A percentile compares a stretch with the other conserved stretches of the same genome.
Evolutionary conservation across 2,797 vertebrate species (phyloP).

Genomic region (Falco biarmicus): DNA sequence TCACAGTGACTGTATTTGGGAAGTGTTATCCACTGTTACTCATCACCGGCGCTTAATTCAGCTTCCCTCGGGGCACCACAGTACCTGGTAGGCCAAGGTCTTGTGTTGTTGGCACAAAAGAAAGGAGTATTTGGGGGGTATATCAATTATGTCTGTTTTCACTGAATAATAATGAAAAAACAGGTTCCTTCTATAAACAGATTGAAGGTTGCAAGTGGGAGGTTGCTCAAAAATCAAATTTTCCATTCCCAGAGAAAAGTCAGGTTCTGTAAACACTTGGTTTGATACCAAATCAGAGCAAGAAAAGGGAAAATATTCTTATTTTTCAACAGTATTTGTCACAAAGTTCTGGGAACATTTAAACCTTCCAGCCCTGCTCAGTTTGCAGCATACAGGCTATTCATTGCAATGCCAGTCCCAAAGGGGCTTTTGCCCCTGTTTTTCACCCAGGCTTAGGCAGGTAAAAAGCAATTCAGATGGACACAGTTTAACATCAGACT

Average conservation of each 20-base stretch:
- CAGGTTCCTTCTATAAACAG: neutral
- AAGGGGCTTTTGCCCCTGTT: neutral
- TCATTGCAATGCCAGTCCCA: neutral
- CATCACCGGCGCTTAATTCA: constrained; percentile 44
- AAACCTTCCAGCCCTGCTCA: neutral
- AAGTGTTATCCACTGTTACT: constrained; percentile 8
- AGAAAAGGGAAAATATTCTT: neutral
- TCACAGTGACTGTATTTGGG: constrained; percentile 19
- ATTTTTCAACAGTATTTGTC: neutral
- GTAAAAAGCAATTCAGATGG: neutral
- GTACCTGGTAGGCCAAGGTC: neutral
- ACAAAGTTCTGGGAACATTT: neutral
- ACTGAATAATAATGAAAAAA: neutral
- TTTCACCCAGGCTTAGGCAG: neutral
- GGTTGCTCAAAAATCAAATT: neutral
- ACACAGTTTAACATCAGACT: neutral
- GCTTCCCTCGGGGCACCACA: neutral
- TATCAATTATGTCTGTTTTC: neutral
- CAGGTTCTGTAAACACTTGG: neutral
- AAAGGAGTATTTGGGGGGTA: neutral
- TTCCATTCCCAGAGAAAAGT: neutral
- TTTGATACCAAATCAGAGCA: neutral
- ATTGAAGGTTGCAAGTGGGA: neutral
- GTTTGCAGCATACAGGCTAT: neutral
- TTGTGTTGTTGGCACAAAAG: neutral